A percentile compares a stretch with the other conserved stretches of the same genome.
Evolutionary conservation across 2,888 invertebrate genomes (phyloP).

Genomic region (Chrysolina haemoptera): DNA sequence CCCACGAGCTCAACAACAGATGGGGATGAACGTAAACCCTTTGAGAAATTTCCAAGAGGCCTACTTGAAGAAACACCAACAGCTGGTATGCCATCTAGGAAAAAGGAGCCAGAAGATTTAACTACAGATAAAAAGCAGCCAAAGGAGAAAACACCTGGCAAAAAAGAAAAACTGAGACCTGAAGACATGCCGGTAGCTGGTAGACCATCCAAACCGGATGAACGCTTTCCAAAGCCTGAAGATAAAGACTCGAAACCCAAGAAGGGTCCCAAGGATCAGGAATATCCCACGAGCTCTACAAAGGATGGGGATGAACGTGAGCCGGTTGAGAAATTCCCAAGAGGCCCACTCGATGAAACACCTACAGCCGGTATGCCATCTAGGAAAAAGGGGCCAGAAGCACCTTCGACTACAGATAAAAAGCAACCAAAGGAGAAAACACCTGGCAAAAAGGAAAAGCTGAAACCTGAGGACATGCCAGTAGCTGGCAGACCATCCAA

Average conservation of each 20-base stretch:
- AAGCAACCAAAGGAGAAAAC: slow-evolving; percentile 22
- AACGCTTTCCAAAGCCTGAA: not conserved
- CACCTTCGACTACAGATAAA: slow-evolving; percentile 21
- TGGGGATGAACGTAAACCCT: not conserved
- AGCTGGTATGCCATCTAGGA: slow-evolving; percentile 41
- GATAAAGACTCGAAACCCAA: not conserved
- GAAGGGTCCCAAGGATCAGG: not conserved
- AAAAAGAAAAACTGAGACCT: slow-evolving; percentile 67
- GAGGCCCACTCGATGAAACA: not conserved
- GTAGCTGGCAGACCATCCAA: slow-evolving; percentile 23
- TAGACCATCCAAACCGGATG: slow-evolving; percentile 38
- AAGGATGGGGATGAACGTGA: slow-evolving; percentile 23
- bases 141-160: slow-evolving; percentile 40
- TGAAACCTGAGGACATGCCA: slow-evolving; percentile 26
- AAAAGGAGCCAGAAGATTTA: not conserved
- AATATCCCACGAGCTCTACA: slow-evolving; percentile 1
- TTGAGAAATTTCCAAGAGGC: not conserved
- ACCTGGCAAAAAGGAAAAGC: not conserved
- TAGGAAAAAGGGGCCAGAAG: not conserved
- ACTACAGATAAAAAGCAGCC: not conserved
- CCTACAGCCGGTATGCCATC: not conserved
- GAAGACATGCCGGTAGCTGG: slow-evolving; percentile 37
- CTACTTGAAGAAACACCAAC: slow-evolving; percentile 33
- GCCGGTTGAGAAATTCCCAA: not conserved
- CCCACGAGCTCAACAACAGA: not conserved